Base-by-base conservation (phyloP, 2,888 invertebrate species). In the Mimumesa dahlbomi region DNA sequence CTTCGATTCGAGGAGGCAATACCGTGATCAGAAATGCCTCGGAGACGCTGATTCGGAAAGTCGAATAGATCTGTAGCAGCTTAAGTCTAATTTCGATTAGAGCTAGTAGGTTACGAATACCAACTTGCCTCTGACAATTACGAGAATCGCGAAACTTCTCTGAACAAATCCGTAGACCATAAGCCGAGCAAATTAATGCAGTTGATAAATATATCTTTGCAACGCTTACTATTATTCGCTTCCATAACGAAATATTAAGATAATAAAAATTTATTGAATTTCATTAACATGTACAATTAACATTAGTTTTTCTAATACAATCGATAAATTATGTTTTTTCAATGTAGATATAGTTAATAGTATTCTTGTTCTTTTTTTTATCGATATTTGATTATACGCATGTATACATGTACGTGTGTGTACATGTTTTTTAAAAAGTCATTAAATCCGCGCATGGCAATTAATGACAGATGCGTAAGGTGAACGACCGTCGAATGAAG, bases 1-100 rank as follows among this genome's bases (percentile, higher is more conserved):
- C 63, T 77, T 59, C 75, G 80, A 77, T 77, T 80, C 72, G 71
- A 68, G 69, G 19, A 36, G 57, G 43, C 64, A 53, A 53, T 56
- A 57, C 43, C 45, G 56, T 43, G 70, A 71, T 76, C 65, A 52
- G 71, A 56, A 71, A 48, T 54, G 43, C 62, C 50, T 58, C 31
- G 16, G 62, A 63, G 69, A 77, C 45, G 53, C 38, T 50, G 63
- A 52, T 58, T 42, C 45, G 19, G 73, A 66, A 71, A 67, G 42
- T 46, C 38, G 40, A 13, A 52, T 57, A 65, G 50, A 53, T 71
- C 42, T 49, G 18, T 14, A 18, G 1, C 6, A 49, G 36, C 13
- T 22, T 29, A 58, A 62, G 61, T 50, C 56, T 36, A 53, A 42
- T 64, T 65, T 49, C 38, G 53, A 53, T 61, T 65, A 45, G 21